Conservation (phyloP, 2,888 invertebrate genomes). For the Pycnomerus fuliginosus region DNA sequence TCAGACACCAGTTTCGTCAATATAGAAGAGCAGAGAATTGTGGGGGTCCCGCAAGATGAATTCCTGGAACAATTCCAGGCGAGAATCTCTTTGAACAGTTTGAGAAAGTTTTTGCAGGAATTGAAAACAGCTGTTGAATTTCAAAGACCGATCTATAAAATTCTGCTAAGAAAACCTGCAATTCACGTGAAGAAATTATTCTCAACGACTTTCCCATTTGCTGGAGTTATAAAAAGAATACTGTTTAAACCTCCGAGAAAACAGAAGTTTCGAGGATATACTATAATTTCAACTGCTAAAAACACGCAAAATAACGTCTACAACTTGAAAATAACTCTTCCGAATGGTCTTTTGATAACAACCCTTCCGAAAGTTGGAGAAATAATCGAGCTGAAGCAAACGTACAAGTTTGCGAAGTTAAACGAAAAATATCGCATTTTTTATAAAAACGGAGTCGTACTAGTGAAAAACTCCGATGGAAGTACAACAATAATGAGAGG, state of each 20-base stretch:
- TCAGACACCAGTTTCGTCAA: too few species aligned
- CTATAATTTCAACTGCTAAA: neutral
- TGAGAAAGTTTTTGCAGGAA: constrained; percentile 4
- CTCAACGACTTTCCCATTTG: neutral
- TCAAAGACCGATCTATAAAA: constrained; percentile 32
- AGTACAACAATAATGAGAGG: constrained; percentile 34
- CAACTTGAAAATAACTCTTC: constrained; percentile 35
- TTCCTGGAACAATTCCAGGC: neutral
- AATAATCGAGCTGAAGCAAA: constrained; percentile 35
- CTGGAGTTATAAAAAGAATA: neutral
- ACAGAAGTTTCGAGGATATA: constrained; percentile 5
- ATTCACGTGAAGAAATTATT: neutral
- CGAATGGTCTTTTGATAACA: constrained; percentile 35
- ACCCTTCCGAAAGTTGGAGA: constrained; percentile 21
- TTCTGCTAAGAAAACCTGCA: constrained; percentile 20
- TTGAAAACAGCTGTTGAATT: constrained; percentile 17
- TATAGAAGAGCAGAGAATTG: constrained; percentile 2
- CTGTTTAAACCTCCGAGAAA: constrained; percentile 8
- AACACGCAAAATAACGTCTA: constrained; percentile 4
- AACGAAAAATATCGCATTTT: constrained; percentile 39
- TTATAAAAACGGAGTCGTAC: constrained; percentile 32
- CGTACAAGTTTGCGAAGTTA: constrained; percentile 16
- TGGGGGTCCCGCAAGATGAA: constrained; percentile 8
- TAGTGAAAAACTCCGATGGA: constrained; percentile 37
- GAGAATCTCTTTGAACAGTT: too few species aligned